phyloP scores from a whole-genome alignment of 2,888 invertebrate species.

The Calliphora vomitoria region DNA sequence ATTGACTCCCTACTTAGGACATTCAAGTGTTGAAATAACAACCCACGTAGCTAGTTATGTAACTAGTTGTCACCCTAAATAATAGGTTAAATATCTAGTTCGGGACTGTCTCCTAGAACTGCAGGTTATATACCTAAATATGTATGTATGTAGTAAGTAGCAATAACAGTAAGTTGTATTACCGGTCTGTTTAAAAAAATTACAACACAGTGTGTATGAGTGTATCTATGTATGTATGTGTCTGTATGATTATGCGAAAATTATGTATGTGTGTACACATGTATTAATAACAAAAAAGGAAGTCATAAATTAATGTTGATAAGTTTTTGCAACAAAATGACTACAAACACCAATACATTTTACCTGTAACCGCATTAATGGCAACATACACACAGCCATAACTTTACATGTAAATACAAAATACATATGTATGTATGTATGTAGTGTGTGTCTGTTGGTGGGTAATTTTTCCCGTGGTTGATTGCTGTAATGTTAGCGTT shows the following conservation, averaged over 20 bases:
- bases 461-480: conserved; percentile 39
- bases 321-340: conserved; percentile 64
- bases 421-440: conserved; percentile 5
- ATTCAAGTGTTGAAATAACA: no score
- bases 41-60: no score
- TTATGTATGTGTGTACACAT: neutral
- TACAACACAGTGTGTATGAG: conserved; percentile 7
- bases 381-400: conserved; percentile 7
- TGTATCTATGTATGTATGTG: neutral
- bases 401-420: neutral
- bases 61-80: no score
- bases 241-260: neutral
- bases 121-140: no score
- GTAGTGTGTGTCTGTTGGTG: conserved; percentile 39
- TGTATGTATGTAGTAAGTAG: conserved; percentile 28
- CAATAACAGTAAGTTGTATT: conserved; percentile 53
- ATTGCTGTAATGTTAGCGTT: conserved; percentile 17
- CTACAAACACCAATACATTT: conserved; percentile 43
- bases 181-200: conserved; percentile 31
- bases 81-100: no score
- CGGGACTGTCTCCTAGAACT: no score
- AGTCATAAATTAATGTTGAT: conserved; percentile 72
- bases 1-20: no score
- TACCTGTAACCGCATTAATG: conserved; percentile 50
- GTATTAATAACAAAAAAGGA: conserved; percentile 56